Conservation (phyloP, 2,888 invertebrate species). For the Pachliopta kotzebuea region DNA sequence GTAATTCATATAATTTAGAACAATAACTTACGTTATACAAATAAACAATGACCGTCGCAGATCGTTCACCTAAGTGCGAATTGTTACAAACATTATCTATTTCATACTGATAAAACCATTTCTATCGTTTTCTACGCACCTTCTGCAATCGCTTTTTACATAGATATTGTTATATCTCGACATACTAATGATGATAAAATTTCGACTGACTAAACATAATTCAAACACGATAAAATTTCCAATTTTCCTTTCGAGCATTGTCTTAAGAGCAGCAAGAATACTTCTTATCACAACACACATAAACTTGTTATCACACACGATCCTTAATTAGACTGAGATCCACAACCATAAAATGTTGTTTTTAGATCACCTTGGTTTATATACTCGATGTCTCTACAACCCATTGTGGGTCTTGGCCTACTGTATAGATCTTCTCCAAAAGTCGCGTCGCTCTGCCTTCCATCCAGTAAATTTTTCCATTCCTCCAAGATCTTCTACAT, state of each 20-base stretch:
- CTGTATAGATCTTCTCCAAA: too few relatives aligned
- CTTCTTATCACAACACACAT: too few relatives aligned
- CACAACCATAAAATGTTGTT: too few relatives aligned
- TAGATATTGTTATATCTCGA: constrained; percentile 12
- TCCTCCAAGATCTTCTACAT: too few relatives aligned
- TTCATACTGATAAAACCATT: constrained; percentile 14
- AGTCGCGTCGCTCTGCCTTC: too few relatives aligned
- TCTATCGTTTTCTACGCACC: constrained; percentile 13
- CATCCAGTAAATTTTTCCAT: too few relatives aligned
- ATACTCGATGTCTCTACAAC: too few relatives aligned
- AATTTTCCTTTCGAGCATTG: neutral
- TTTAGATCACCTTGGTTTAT: too few relatives aligned
- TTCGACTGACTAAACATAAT: neutral
- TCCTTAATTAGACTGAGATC: too few relatives aligned
- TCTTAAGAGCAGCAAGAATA: too few relatives aligned
- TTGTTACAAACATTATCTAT: constrained; percentile 6
- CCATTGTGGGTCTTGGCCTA: too few relatives aligned
- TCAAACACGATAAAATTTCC: neutral
- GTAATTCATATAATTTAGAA: neutral
- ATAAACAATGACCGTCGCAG: neutral
- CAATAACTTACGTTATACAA: neutral
- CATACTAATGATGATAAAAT: constrained; percentile 10
- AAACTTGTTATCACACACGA: too few relatives aligned
- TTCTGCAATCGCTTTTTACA: constrained; percentile 15
- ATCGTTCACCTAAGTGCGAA: constrained; percentile 1